phyloP scores from a whole-genome alignment of 2,113 vertebrate genomes.

The Ellobius talpinus region DNA sequence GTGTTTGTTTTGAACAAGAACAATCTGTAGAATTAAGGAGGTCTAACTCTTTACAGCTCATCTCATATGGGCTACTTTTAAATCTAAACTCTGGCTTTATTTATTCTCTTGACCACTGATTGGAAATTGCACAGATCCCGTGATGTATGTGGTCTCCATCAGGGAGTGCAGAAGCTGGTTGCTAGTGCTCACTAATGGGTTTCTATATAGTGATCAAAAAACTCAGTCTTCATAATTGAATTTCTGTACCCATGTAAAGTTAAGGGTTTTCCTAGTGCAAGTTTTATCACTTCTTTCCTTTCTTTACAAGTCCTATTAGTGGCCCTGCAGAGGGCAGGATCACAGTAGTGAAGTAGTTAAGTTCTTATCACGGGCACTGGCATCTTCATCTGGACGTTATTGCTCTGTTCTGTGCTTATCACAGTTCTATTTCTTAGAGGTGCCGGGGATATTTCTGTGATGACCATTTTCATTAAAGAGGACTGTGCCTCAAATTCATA shows the following conservation, averaged over 20 bases:
- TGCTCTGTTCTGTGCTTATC: neutral
- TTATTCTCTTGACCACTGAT: neutral
- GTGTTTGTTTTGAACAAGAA: slow-evolving; percentile 19
- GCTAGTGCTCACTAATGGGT: neutral
- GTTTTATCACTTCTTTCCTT: neutral
- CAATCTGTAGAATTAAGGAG: neutral
- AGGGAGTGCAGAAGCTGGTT: neutral
- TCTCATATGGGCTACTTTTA: neutral
- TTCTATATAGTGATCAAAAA: neutral
- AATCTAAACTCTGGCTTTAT: slow-evolving; percentile 1
- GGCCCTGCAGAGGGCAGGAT: neutral
- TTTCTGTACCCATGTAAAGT: neutral
- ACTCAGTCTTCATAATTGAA: slow-evolving; percentile 24
- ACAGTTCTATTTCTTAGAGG: neutral
- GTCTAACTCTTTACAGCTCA: neutral
- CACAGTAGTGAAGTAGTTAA: neutral
- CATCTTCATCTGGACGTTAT: neutral
- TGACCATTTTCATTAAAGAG: slow-evolving; percentile 3
- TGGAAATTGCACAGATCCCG: neutral
- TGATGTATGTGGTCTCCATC: neutral
- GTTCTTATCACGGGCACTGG: neutral
- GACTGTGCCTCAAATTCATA: neutral
- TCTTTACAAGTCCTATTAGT: slow-evolving; percentile 3
- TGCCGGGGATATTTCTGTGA: neutral
- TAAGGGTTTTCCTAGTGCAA: neutral